Conservation (phyloP, 2,113 vertebrate genomes). For the Corynorhinus townsendii region DNA sequence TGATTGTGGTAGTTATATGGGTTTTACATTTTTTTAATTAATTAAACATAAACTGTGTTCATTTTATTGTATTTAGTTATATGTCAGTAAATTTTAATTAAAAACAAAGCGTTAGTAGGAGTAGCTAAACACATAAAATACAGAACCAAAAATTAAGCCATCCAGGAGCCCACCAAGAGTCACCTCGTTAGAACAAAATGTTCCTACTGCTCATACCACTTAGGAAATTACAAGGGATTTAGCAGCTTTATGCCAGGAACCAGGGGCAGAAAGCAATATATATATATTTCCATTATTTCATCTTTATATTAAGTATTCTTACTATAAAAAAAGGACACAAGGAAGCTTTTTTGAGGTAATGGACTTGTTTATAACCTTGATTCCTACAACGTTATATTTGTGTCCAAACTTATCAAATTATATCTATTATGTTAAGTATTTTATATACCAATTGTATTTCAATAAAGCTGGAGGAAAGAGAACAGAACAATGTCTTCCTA, state of each 20-base stretch:
- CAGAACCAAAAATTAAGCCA: not conserved
- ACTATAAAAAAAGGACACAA: not conserved
- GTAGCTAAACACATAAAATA: not conserved
- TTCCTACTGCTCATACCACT: not conserved
- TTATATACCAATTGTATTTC: not conserved
- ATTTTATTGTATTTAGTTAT: not conserved
- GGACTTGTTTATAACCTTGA: not conserved
- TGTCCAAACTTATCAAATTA: not conserved
- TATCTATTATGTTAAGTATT: not conserved
- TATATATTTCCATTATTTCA: not conserved
- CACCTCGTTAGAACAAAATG: not conserved
- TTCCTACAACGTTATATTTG: not conserved
- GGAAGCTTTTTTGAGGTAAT: not conserved
- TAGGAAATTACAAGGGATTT: not conserved
- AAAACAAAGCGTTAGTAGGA: not conserved
- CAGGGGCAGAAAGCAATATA: not conserved
- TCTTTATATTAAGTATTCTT: not conserved
- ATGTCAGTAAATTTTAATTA: not conserved
- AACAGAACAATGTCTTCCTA: not conserved
- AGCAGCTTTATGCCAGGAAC: not conserved
- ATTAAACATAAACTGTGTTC: not conserved
- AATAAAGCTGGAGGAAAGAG: not conserved
- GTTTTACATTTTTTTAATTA: not conserved
- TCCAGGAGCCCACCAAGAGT: not conserved
- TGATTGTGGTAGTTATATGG: not conserved